Base-by-base conservation (phyloP, 2,797 vertebrate species). In the Parambassis ranga region DNA sequence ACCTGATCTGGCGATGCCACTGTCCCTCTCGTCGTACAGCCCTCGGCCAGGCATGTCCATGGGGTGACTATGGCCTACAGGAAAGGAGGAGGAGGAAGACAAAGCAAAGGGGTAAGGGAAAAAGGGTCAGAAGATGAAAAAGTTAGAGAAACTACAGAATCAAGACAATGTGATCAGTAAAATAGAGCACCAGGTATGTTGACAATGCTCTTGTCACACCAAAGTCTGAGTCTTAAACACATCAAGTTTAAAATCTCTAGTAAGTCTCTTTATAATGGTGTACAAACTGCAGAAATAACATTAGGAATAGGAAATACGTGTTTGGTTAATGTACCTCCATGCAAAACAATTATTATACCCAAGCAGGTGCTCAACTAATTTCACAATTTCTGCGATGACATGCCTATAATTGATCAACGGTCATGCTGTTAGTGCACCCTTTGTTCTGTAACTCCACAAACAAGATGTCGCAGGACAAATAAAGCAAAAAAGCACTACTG, bases 1-100 rank as follows among this genome's bases (percentile, higher is more conserved):
- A 99, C 98, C 98, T 89, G 97, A 99, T 79, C 97, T 92, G 43
- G 98, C 97, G 82, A 99, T 99, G 46, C 98, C 97, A 11, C 96
- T 98, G 91, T 99, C 98, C 83, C 96, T 87, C 85, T 99, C 98
- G 22, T 98, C 95, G 27, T 92, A 90, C 32, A 92, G 87, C 51
- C 96, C 94, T 84, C 96, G 91, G 63, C 95, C 94, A 18, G 98
- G 98, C 98, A 99, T 99, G 91, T 99, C 98, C 97, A 99, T 97
- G 33, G 98, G 97, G 78, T 97, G 98, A 87, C 97, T 99, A 71
- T 98, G 96, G 83, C 97, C 98, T 99, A 86, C 37, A 80, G 87
- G 77, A 28, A 31, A 14, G 10, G 32, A 49, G 16, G 28, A 23
- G 14, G 35, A 38, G 15, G 36, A 36, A 38, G 36, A 47, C 28